These are phyloP conservation scores for Chrysopa pallens DNA, from an alignment of 1,140 invertebrate species.

Conservation along the genomic window DNA sequence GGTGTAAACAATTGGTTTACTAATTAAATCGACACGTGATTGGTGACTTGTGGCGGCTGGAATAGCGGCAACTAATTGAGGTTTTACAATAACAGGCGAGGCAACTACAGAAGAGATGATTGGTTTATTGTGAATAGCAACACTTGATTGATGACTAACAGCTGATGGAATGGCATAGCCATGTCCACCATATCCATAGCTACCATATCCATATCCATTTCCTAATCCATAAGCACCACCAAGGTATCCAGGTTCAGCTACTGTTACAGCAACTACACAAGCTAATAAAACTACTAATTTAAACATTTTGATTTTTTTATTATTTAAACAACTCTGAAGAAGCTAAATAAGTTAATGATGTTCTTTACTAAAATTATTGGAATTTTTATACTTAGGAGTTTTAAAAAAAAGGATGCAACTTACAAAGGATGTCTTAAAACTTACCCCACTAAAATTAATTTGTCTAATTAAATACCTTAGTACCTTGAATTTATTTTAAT, in stretches of 20 bases:
- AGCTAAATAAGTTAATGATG: too few species aligned
- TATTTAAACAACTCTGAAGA: too few species aligned
- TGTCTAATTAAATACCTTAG: too few species aligned
- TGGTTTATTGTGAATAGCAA: constrained; percentile 16
- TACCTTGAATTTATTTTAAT: too few species aligned
- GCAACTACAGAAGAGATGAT: constrained; percentile 16
- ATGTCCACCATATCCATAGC: constrained; percentile 3
- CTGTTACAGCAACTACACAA: background rate
- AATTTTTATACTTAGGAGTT: too few species aligned
- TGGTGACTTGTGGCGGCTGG: constrained; percentile 6
- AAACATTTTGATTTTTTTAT: too few species aligned
- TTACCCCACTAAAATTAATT: too few species aligned
- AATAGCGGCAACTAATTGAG: background rate
- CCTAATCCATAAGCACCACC: background rate
- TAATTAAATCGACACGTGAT: constrained; percentile 7
- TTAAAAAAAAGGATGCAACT: too few species aligned
- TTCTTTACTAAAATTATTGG: too few species aligned
- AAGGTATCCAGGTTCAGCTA: background rate
- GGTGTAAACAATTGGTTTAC: too few species aligned
- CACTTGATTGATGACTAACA: constrained; percentile 18
- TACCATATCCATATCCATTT: background rate
- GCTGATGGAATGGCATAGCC: background rate
- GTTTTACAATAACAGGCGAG: constrained; percentile 7
- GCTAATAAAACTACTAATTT: background rate
- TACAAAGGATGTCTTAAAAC: too few species aligned